Evolutionary conservation across 1,140 invertebrate species (phyloP).

Genomic region (Dreissena rostriformis): DNA sequence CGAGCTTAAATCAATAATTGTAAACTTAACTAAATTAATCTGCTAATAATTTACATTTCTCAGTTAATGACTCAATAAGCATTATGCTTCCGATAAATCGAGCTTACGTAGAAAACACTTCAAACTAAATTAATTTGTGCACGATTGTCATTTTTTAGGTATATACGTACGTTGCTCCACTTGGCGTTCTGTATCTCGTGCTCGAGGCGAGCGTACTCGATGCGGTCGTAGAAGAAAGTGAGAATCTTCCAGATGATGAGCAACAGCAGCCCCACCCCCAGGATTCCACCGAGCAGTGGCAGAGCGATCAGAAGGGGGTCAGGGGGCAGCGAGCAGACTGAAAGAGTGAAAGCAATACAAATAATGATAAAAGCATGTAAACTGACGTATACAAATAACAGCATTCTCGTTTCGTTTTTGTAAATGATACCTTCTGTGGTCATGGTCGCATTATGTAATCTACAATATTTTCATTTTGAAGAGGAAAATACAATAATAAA

Average conservation of each 20-base stretch:
- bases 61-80: background rate
- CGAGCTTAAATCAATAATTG: background rate
- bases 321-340: conserved; percentile 52
- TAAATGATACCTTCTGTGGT: too few relatives aligned
- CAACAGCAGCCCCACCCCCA: conserved; percentile 90
- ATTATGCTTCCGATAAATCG: background rate
- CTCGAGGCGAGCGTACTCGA: conserved; percentile 97
- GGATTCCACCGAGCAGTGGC: conserved; percentile 96
- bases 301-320: conserved; percentile 87
- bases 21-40: background rate
- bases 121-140: background rate
- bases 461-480: too few relatives aligned
- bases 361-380: too few relatives aligned
- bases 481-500: too few relatives aligned
- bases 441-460: too few relatives aligned
- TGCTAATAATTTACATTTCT: background rate
- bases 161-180: conserved; percentile 87
- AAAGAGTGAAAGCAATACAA: too few relatives aligned
- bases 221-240: conserved; percentile 95
- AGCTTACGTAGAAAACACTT: background rate
- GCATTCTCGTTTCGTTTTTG: too few relatives aligned
- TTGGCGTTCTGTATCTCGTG: conserved; percentile 95
- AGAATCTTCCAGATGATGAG: conserved; percentile 97
- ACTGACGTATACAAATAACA: too few relatives aligned
- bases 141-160: background rate